Evolutionary conservation across 2,113 vertebrate species (phyloP), one percentile per base, ranked within the genome.

Genomic region (Eulemur macaco): DNA sequence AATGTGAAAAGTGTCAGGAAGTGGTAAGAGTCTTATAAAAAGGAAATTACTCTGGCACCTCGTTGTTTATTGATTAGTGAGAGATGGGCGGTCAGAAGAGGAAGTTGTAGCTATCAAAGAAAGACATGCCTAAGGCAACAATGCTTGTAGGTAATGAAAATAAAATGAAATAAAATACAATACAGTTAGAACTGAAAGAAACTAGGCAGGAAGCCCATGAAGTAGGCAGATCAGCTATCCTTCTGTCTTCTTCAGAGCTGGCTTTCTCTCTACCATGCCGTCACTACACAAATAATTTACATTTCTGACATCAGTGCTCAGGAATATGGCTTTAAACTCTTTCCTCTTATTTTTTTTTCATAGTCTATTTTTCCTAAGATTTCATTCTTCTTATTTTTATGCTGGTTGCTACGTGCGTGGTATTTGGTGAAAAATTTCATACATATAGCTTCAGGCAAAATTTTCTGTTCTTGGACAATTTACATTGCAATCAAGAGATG

Each of bases 1-100:
- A 71, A 95, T 92, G 91, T 97, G 94, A 92, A 93, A 96, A 92
- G 64, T 95, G 95, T 96, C 95, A 95, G 80, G 91, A 94, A 95
- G 58, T 91, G 31, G 80, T 95, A 78, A 87, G 91, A 95, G 69
- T 85, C 86, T 96, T 91, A 89, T 21, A 31, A 77, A 92, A 96
- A 95, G 86, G 91, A 96, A 97, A 96, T 96, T 86, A 89, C 17
- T 77, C 58, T 86, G 91, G n/a, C 95, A 92, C 45, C 86, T 94
- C 82, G 6, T 90, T 89, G 82, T 94, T 83, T 97, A 95, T 95
- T 96, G 97, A 95, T 97, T 91, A 95, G 69, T 76, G 64, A 93
- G 68, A 81, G 71, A 93, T 73, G 29, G 87, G 29, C 8, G 17
- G 58, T 71, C 69, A 54, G 77, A 89, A 96, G 52, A 95, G 74